Conservation (phyloP, 2,113 vertebrate genomes). For the Amblyopsis rosae region DNA sequence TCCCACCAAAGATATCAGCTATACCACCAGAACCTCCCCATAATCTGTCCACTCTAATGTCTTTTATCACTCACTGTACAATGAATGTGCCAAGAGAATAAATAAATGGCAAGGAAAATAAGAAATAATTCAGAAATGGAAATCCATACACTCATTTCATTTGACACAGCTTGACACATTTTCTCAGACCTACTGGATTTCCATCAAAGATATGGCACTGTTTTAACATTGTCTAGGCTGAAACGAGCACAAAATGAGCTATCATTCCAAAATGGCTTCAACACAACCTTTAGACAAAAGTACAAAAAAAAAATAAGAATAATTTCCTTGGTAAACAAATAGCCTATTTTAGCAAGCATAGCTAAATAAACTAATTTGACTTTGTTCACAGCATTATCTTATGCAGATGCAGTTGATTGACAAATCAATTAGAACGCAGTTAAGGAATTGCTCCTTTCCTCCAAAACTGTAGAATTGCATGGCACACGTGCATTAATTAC, state of each 20-base stretch:
- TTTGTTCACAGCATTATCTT: constrained; percentile 76
- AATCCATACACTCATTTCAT: constrained; percentile 50
- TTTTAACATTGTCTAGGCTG: constrained; percentile 68
- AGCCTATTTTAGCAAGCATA: constrained; percentile 78
- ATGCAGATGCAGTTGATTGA: constrained; percentile 70
- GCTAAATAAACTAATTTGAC: constrained; percentile 75
- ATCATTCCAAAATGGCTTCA: constrained; percentile 62
- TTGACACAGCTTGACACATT: constrained; percentile 45
- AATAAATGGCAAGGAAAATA: constrained; percentile 73
- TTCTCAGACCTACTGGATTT: constrained; percentile 61
- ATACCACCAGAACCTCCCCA: neutral
- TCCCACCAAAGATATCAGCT: constrained; percentile 67
- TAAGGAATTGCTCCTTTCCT: constrained; percentile 40
- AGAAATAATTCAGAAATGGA: constrained; percentile 60
- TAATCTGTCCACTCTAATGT: constrained; percentile 31
- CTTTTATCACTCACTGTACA: constrained; percentile 1
- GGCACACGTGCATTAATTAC: constrained; percentile 78
- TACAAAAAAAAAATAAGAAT: constrained; percentile 55
- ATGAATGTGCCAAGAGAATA: constrained; percentile 66
- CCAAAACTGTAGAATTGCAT: constrained; percentile 70
- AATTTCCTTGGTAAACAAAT: constrained; percentile 68
- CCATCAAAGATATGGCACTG: constrained; percentile 76
- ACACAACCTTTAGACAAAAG: constrained; percentile 64
- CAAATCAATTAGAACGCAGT: constrained; percentile 67
- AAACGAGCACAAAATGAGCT: constrained; percentile 62